Evolutionary conservation across 1,140 invertebrate genomes (phyloP), one percentile per base, ranked within the genome.

Genomic region (Ctenoplectra terminalis): DNA sequence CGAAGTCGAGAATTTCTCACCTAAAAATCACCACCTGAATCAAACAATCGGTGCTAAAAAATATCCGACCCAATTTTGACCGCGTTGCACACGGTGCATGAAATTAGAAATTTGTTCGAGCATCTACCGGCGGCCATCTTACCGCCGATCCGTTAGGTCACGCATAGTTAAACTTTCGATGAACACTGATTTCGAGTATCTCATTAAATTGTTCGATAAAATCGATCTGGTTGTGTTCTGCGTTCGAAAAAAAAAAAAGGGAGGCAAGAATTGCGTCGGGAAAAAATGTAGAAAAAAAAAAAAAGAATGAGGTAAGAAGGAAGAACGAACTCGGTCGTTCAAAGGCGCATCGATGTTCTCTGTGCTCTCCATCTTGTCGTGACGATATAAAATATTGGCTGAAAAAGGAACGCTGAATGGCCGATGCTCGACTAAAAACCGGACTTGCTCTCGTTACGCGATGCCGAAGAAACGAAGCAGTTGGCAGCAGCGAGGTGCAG

Each of bases 381-480:
- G 60, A 31, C 34, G 46, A 40, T 58, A 74, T 71, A 80, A 83
- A 75, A 76, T 72, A 75, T 74, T 43, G 40, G 29, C 52, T 81
- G 76, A 73, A 74, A 74, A 63, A 81, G 71, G 63, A 60, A 58
- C 54, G 52, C 31, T 56, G 56, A 71, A 81, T 56, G 48, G 56
- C 37, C 77, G 63, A 74, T 29, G 20, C 40, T 6, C 26, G 67
- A 48, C 66, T 83, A 61, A 83, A 86, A 87, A 83, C 75, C 71
- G 84, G 76, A 86, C 54, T 63, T 82, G 56, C 52, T 75, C 70
- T 87, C 74, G 58, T 82, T 75, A 74, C 60, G 43, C 66, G 31
- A 54, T 23, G 67, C 48, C 54, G 61, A 69, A 74, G 71, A 60
- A 85, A 80, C 79, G 86, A 69, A 82, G 67, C 86, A 72, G 82